Evolutionary conservation across 2,113 vertebrate genomes (phyloP).

Genomic region (Chaenogobius annularis): DNA sequence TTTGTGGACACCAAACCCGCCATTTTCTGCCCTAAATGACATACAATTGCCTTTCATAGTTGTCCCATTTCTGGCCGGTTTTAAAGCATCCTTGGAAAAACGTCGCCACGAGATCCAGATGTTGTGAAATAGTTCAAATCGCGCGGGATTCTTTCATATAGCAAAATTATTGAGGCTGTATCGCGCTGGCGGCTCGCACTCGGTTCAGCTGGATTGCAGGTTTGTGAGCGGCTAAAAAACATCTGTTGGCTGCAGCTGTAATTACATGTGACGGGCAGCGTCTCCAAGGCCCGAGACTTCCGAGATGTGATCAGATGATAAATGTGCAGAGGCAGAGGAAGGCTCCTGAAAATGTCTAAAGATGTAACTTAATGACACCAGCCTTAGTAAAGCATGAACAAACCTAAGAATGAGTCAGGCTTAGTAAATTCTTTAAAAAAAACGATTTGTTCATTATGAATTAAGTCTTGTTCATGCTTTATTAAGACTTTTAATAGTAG

Average conservation of each 20-base stretch:
- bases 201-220: constrained; percentile 71
- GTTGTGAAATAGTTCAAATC: constrained; percentile 63
- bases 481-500: too few relatives aligned
- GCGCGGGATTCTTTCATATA: constrained; percentile 61
- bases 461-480: too few relatives aligned
- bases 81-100: constrained; percentile 50
- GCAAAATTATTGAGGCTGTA: constrained; percentile 66
- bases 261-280: constrained; percentile 65
- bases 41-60: constrained; percentile 64
- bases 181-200: constrained; percentile 46
- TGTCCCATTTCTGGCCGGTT: constrained; percentile 40
- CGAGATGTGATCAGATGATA: constrained; percentile 62
- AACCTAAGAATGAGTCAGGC: too few relatives aligned
- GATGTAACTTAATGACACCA: too few relatives aligned
- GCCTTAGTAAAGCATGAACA: too few relatives aligned
- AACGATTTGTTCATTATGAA: too few relatives aligned
- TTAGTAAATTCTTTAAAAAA: too few relatives aligned
- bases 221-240: constrained; percentile 65
- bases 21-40: constrained; percentile 63
- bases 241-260: constrained; percentile 70
- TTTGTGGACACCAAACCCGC: constrained; percentile 38
- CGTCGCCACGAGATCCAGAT: constrained; percentile 58
- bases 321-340: constrained; percentile 24
- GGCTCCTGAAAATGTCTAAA: not conserved
- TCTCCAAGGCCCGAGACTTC: constrained; percentile 42